Evolutionary conservation across 2,888 invertebrate species (phyloP).

Genomic region (Drosophila mettleri): DNA sequence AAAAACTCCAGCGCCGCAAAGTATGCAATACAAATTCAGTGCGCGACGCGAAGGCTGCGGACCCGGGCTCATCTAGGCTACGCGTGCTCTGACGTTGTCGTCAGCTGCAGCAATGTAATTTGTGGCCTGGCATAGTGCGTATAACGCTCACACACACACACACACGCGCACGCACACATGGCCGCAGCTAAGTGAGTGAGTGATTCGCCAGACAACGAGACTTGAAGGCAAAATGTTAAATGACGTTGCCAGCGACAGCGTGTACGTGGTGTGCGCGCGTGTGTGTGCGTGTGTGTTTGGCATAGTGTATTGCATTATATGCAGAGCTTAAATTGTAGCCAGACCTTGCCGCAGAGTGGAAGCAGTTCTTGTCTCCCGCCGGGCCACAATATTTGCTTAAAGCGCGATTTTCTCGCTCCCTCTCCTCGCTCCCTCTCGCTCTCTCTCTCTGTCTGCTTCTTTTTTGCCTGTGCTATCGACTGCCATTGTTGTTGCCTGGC

Average conservation of each 20-base stretch:
- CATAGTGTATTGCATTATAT: conserved; percentile 41
- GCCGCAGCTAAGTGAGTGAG: conserved; percentile 72
- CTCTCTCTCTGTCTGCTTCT: conserved; percentile 16
- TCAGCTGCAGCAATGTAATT: conserved; percentile 73
- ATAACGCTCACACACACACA: conserved; percentile 33
- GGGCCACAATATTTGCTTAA: conserved; percentile 48
- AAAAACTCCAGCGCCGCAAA: conserved; percentile 62
- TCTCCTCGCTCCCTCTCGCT: too few species aligned
- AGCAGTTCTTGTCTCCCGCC: conserved; percentile 39
- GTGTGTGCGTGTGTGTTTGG: conserved; percentile 11
- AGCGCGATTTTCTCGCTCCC: conserved; percentile 31
- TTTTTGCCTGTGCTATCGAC: conserved; percentile 20
- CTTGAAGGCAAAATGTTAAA: conserved; percentile 80
- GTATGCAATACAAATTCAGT: conserved; percentile 73
- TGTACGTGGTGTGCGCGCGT: conserved; percentile 16
- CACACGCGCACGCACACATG: conserved; percentile 7
- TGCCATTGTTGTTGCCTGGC: conserved; percentile 24
- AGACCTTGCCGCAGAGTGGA: conserved; percentile 15
- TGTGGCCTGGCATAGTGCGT: conserved; percentile 58
- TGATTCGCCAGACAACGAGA: conserved; percentile 77
- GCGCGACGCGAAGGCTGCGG: conserved; percentile 37
- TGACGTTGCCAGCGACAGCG: conserved; percentile 68
- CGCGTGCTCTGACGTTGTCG: conserved; percentile 47
- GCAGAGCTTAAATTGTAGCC: conserved; percentile 49
- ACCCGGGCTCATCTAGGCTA: conserved; percentile 55